A percentile compares a stretch with the other conserved stretches of the same genome.
These are phyloP conservation scores for Apotomis betuletana DNA, from an alignment of 2,888 invertebrate genomes.

Conservation along the genomic window DNA sequence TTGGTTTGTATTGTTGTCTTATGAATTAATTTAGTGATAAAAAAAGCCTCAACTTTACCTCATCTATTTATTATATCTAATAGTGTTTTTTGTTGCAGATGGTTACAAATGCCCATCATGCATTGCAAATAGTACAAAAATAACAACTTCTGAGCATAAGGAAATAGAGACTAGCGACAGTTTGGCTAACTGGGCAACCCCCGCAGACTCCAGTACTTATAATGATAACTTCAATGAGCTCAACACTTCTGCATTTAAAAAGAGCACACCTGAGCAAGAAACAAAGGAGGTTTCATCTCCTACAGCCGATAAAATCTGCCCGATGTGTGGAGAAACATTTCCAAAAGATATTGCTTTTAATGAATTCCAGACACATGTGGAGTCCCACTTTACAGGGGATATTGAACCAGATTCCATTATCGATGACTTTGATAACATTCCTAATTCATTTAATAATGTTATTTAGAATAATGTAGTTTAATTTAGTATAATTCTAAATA, in stretches of 20 bases:
- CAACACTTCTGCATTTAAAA: conserved; percentile 64
- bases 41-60: too few species aligned
- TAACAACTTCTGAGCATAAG: conserved; percentile 69
- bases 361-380: conserved; percentile 89
- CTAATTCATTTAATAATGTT: conserved; percentile 70
- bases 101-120: conserved; percentile 75
- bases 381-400: conserved; percentile 88
- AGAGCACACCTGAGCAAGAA: conserved; percentile 55
- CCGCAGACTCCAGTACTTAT: conserved; percentile 71
- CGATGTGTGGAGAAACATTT: conserved; percentile 88
- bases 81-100: conserved; percentile 61
- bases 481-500: neutral
- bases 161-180: conserved; percentile 80
- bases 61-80: neutral
- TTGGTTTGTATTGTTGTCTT: too few species aligned
- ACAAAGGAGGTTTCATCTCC: conserved; percentile 53
- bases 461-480: conserved; percentile 48
- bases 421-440: conserved; percentile 81
- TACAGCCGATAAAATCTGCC: conserved; percentile 85
- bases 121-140: conserved; percentile 61
- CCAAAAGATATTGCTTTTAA: conserved; percentile 83
- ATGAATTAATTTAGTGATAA: neutral
- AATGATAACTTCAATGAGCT: conserved; percentile 68
- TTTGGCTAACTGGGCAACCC: conserved; percentile 76
- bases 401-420: conserved; percentile 78